Evolutionary conservation across 2,888 invertebrate genomes (phyloP), one percentile per base, ranked within the genome.

Genomic region (Pristionchus exspectatus): DNA sequence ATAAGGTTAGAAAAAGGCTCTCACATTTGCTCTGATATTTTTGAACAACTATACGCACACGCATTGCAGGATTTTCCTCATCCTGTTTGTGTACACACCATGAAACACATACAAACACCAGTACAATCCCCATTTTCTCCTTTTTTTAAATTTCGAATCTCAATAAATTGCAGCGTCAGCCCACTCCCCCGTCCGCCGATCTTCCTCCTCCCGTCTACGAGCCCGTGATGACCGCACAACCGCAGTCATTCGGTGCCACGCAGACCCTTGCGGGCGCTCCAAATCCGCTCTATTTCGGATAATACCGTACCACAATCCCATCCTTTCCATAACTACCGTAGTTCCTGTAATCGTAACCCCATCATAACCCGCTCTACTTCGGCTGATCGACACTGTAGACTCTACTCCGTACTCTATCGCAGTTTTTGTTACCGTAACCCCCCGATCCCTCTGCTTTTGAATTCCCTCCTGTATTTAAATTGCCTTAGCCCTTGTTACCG

Each of bases 181-280:
- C 56, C 33, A 16, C 14, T 4, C 59, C 14, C 0, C 59, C 84
- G 18, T 84, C 84, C 1, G 44, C 87, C 0, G 87, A 87, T 27
- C 44, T 87, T n/a, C 87, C 87, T 87, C 87, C 87, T 54, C 54
- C 87, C 27, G 30, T 72, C 16, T n/a, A 44, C 30, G 72, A 87
- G 30, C 72, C 87, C 33, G 87, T 87, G 27, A 69, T 72, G 10
- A 87, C 87, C 18, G 69, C 87, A 14, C 87, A 87, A 21, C 87
- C 87, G 12, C 87, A 50, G 18, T 72, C 87, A 50, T 69, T 87
- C 56, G 72, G 50, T 4, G 38, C 74, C 30, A 59, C 87, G 5
- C 33, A 38, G 21, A 16, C 63, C 4, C 38, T 86, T 18, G 50
- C 21, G 21, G 27, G 30, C 4, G 72, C 14, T 4, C 72, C 87